These are phyloP conservation scores for Gymnoscopelus microlampas DNA, from an alignment of 2,797 vertebrate genomes.

Conservation along the genomic window DNA sequence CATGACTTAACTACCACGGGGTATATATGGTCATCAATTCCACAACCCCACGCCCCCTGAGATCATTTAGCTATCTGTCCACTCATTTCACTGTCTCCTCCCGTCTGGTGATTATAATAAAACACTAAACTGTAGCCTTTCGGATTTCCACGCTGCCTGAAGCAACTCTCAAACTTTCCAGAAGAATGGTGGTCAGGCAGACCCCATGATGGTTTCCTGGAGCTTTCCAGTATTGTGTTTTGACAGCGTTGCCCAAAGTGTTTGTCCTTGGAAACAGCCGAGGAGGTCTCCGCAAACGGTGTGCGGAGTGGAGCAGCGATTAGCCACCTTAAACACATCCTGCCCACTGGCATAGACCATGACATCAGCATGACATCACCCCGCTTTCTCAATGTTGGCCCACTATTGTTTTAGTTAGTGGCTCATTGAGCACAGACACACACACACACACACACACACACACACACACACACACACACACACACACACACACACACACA, in stretches of 20 bases:
- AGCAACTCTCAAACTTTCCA: slow-evolving; percentile 72
- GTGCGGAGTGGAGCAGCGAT: slow-evolving; percentile 52
- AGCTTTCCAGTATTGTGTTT: slow-evolving; percentile 75
- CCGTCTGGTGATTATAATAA: slow-evolving; percentile 41
- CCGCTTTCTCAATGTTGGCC: slow-evolving; percentile 39
- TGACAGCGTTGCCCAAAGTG: slow-evolving; percentile 59
- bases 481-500: slow-evolving; percentile 1
- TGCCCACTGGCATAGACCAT: slow-evolving; percentile 51
- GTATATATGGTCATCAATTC: slow-evolving; percentile 25
- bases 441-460: neutral
- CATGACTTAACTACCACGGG: slow-evolving; percentile 46
- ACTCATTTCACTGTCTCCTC: slow-evolving; percentile 37
- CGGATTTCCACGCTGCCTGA: slow-evolving; percentile 59
- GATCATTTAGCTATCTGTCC: slow-evolving; percentile 57
- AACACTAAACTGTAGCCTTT: slow-evolving; percentile 27
- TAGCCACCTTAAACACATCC: slow-evolving; percentile 69
- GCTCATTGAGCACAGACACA: slow-evolving; percentile 3
- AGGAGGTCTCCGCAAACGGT: slow-evolving; percentile 60
- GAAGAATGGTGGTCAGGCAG: slow-evolving; percentile 50
- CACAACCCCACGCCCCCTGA: slow-evolving; percentile 53
- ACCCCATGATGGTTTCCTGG: slow-evolving; percentile 58
- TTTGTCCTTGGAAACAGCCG: slow-evolving; percentile 59
- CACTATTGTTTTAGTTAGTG: slow-evolving; percentile 61
- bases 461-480: neutral
- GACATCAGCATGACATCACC: slow-evolving; percentile 72